These are phyloP conservation scores for Nesoenas mayeri DNA, from an alignment of 2,113 vertebrate species.

Conservation along the genomic window DNA sequence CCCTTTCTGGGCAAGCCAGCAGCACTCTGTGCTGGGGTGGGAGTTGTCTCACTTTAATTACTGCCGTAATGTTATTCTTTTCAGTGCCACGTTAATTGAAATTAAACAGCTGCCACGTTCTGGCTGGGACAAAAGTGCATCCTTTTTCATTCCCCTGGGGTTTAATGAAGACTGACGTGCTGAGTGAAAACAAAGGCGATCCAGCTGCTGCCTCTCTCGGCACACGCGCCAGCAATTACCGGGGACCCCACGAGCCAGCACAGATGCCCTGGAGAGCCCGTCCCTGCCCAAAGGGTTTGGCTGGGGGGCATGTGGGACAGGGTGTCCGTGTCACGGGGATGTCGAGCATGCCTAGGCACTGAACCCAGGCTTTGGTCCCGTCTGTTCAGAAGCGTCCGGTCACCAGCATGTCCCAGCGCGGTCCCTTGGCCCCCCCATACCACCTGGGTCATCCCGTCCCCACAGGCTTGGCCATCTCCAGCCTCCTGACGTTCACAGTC, in stretches of 20 bases:
- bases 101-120: constrained; percentile 72
- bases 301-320: accelerated
- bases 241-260: accelerated
- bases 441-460: accelerated
- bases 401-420: accelerated
- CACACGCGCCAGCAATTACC: background rate
- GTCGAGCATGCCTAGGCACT: no score
- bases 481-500: background rate
- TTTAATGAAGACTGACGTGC: constrained; percentile 63
- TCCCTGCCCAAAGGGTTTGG: background rate
- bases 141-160: constrained; percentile 31
- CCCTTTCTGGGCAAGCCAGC: background rate
- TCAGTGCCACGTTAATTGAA: constrained; percentile 73
- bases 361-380: background rate
- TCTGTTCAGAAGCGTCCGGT: background rate
- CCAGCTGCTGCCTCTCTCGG: constrained; percentile 2
- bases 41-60: constrained; percentile 69
- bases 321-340: accelerated
- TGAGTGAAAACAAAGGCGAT: constrained; percentile 48
- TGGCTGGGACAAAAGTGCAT: constrained; percentile 63
- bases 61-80: constrained; percentile 60
- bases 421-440: accelerated
- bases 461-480: accelerated
- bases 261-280: background rate
- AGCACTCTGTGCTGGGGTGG: background rate